Base-by-base conservation (phyloP, 2,888 invertebrate species). In the Ganaspis brasiliensis region DNA sequence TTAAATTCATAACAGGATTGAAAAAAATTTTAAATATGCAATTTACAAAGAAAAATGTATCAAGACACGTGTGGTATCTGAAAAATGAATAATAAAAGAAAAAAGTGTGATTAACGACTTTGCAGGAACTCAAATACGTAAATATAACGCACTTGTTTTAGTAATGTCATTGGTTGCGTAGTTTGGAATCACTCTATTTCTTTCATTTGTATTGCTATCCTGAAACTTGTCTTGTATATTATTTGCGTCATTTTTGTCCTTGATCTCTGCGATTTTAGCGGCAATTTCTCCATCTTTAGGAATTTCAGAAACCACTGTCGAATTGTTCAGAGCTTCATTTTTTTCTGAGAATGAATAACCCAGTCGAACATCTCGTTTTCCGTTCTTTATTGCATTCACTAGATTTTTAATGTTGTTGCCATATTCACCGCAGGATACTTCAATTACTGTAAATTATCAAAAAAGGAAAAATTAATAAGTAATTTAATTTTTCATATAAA, bases 381-480 rank as follows among this genome's bases (percentile, higher is more conserved):
- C 97, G 90, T 97, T 97, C 82, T 96, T 94, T 73, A 98, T 97
- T 8, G 98, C 97, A 9, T 95, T 94, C 6, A 98, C 97, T 73
- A 98, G 92, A 86, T 95, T 96, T 82, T 95, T 94, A 0, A 96
- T 96, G 87, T 98, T 96, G 88, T 98, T 97, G 74, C 99, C 99
- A 90, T 98, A 98, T 91, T 99, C 98, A 0, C 98, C 98, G 89
- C 98, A 98, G 0, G 98, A 98, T 3, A 99, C 98, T 92, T 99
- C 98, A 92, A 98, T 98, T 84, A 98, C 95, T 95, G 90, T 16
- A 76, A 84, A 56, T 45, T 72, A 16, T 67, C 24, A 40, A 26
- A 67, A 40, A 40, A n/a, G 14, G 9, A 59, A 26, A 31, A 59
- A 21, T 21, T 57, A n/a, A 2, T 16, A 57, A 21, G n/a, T n/a